phyloP scores from a whole-genome alignment of 2,113 vertebrate genomes.

The Neolamprologus devosi region DNA sequence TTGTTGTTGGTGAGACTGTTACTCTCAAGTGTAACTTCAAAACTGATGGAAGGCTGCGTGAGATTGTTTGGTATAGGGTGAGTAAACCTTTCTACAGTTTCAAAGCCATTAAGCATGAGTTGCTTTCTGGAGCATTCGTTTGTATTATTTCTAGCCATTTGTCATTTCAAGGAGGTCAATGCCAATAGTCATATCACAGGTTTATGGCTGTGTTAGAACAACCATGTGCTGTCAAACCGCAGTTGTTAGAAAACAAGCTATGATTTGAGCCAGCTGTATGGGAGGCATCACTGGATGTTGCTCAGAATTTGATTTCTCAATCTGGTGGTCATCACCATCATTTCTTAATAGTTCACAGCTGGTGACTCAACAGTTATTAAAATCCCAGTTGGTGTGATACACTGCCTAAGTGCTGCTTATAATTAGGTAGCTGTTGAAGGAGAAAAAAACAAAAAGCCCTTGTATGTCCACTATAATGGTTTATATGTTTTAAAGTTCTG shows the following conservation, averaged over 20 bases:
- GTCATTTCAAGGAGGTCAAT: not conserved
- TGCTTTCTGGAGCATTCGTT: not conserved
- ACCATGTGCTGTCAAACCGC: not conserved
- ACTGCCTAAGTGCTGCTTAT: constrained; percentile 21
- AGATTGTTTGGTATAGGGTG: constrained; percentile 99
- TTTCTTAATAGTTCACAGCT: constrained; percentile 68
- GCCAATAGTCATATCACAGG: not conserved
- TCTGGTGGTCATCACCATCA: constrained; percentile 43
- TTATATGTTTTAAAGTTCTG: not conserved
- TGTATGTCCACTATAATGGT: not conserved
- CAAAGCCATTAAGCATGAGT: not conserved
- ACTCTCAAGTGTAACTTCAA: constrained; percentile 99
- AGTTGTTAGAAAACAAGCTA: not conserved
- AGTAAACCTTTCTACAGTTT: constrained; percentile 46
- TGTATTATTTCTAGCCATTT: not conserved
- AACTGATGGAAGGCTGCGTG: constrained; percentile 92
- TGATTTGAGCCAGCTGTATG: constrained; percentile 38
- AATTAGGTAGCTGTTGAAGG: constrained; percentile 34
- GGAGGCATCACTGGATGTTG: constrained; percentile 15
- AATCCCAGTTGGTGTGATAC: constrained; percentile 40
- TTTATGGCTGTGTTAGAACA: not conserved
- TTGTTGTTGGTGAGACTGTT: constrained; percentile 94
- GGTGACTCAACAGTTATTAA: constrained; percentile 56
- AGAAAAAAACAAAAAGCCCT: not conserved
- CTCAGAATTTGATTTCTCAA: constrained; percentile 47